Evolutionary conservation across 2,888 invertebrate species (phyloP).

Genomic region (Eucera pruinosa): DNA sequence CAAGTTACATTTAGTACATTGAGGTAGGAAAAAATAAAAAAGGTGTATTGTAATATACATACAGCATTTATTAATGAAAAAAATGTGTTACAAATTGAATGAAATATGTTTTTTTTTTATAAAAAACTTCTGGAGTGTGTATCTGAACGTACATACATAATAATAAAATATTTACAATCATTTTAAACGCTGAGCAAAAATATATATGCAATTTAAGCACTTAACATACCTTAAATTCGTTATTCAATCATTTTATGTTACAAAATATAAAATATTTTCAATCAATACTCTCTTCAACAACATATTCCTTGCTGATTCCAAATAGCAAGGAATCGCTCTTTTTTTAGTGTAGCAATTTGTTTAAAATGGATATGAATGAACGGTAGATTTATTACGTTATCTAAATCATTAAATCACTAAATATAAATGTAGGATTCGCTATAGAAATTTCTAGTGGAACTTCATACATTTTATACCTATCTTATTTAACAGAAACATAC

Average conservation of each 20-base stretch:
- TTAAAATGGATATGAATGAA: constrained; percentile 20
- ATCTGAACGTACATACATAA: constrained; percentile 14
- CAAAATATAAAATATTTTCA: constrained; percentile 26
- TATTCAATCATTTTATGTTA: constrained; percentile 27
- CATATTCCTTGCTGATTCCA: neutral
- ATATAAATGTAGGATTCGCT: constrained; percentile 19
- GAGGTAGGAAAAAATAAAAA: constrained; percentile 60
- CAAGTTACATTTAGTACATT: constrained; percentile 8
- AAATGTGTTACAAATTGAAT: constrained; percentile 64
- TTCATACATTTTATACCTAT: constrained; percentile 21
- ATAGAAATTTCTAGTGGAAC: constrained; percentile 3
- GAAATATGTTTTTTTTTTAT: constrained; percentile 28
- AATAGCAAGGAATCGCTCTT: neutral
- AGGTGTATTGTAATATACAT: constrained; percentile 56
- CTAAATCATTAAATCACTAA: constrained; percentile 10
- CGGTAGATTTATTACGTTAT: constrained; percentile 2
- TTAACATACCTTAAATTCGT: constrained; percentile 14
- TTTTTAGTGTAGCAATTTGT: constrained; percentile 9
- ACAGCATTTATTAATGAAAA: constrained; percentile 74
- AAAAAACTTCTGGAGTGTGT: constrained; percentile 20
- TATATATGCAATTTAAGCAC: constrained; percentile 17
- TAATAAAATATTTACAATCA: constrained; percentile 35
- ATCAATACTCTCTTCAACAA: constrained; percentile 6
- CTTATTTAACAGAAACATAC: constrained; percentile 32
- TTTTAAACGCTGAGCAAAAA: constrained; percentile 21